Conservation (phyloP, 2,888 invertebrate genomes). For the Syritta pipiens region DNA sequence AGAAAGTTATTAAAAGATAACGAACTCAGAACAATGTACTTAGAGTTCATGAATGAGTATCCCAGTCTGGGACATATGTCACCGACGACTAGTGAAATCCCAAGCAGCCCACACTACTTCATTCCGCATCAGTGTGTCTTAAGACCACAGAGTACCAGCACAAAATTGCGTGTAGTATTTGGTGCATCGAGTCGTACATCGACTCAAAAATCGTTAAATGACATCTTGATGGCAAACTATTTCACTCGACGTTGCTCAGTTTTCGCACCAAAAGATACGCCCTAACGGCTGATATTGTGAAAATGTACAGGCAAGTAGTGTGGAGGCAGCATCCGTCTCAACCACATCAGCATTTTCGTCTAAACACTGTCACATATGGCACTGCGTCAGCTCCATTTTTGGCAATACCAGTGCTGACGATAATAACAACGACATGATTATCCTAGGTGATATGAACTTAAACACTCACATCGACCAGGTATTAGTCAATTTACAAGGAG, state of each 20-base stretch:
- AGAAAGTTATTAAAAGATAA: neutral
- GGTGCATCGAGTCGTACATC: constrained; percentile 18
- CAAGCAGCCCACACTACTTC: neutral
- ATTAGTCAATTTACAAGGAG: too few relatives aligned
- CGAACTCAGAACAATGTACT: neutral
- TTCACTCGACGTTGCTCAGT: constrained; percentile 17
- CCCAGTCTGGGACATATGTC: neutral
- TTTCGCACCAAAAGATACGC: constrained; percentile 13
- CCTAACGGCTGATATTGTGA: constrained; percentile 23
- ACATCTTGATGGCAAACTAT: constrained; percentile 26
- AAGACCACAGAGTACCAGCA: neutral
- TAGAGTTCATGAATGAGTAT: neutral
- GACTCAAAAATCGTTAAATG: constrained; percentile 14
- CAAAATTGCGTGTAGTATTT: neutral
- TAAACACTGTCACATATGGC: constrained; percentile 5
- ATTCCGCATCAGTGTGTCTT: neutral
- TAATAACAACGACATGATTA: too few relatives aligned
- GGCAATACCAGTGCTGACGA: too few relatives aligned
- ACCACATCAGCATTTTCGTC: constrained; percentile 1
- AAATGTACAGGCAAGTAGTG: constrained; percentile 20
- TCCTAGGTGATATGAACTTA: too few relatives aligned
- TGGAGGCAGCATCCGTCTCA: constrained; percentile 29
- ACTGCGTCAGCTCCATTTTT: too few relatives aligned
- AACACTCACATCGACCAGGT: too few relatives aligned
- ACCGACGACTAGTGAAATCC: neutral